Conservation (phyloP, 1,140 invertebrate genomes). For the Bombyx mori region ASM3026992v2 NC_085110.1:18700001-18700500, state of each 20-base stretch:
- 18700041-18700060: conserved; percentile 82
- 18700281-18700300: neutral
- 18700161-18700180: conserved; percentile 76
- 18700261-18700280: too few species aligned
- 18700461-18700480: too few species aligned
- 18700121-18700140: conserved; percentile 80
- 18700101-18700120: conserved; percentile 82
- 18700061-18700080: conserved; percentile 80
- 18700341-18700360: neutral
- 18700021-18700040: conserved; percentile 76
- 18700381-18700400: too few species aligned
- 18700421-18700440: too few species aligned
- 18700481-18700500: too few species aligned
- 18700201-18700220: neutral
- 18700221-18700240: neutral
- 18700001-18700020: conserved; percentile 69
- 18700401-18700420: too few species aligned
- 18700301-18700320: neutral
- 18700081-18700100: conserved; percentile 83
- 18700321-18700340: neutral
- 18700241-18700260: too few species aligned
- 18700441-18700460: too few species aligned
- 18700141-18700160: conserved; percentile 85
- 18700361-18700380: too few species aligned
- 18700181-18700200: neutral